phyloP scores from a whole-genome alignment of 2,797 vertebrate genomes.

The Cheirogaleus major region DNA sequence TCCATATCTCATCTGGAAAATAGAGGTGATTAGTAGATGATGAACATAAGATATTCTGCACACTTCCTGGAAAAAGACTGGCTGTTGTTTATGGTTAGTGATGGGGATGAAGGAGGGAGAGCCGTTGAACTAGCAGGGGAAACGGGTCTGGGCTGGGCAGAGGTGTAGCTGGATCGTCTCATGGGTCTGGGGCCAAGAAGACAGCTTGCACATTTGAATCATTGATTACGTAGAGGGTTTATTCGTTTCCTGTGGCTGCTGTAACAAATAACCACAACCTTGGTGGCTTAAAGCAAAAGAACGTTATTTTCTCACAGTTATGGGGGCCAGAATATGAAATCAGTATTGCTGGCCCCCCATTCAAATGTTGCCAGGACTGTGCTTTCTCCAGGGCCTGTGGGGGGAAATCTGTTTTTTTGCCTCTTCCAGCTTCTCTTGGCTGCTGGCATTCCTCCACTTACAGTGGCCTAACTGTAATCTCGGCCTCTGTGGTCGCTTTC shows the following conservation, averaged over 20 bases:
- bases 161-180: background rate
- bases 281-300: background rate
- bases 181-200: no score
- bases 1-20: background rate
- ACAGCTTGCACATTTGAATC: no score
- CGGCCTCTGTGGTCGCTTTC: background rate
- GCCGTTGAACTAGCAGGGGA: background rate
- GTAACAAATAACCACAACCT: background rate
- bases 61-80: background rate
- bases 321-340: no score
- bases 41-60: background rate
- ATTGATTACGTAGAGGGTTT: no score
- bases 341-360: background rate
- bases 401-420: no score
- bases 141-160: no score
- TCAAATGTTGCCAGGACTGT: no score
- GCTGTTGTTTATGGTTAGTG: background rate
- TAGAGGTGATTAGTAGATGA: background rate
- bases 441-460: no score
- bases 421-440: background rate
- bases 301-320: background rate
- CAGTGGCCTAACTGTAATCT: no score
- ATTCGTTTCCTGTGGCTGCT: background rate
- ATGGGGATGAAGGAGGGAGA: background rate
- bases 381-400: no score